These are phyloP conservation scores for Synanthedon tipuliformis DNA, from an alignment of 2,888 invertebrate species.

Conservation along the genomic window DNA sequence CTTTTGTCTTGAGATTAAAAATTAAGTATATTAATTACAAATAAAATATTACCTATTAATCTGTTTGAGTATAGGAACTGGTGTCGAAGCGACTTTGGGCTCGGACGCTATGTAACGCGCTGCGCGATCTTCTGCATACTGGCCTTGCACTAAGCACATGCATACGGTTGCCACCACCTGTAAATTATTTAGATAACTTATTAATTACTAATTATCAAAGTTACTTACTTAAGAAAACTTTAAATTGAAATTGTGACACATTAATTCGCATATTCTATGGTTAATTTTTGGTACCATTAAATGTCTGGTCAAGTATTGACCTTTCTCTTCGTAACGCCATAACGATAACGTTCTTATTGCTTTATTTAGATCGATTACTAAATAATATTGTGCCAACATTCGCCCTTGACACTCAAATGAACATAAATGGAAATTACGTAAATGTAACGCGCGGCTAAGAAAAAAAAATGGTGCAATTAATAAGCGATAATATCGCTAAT, in stretches of 20 bases:
- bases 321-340: no score
- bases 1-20: no score
- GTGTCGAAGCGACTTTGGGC: slow-evolving; percentile 72
- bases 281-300: no score
- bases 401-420: slow-evolving; percentile 6
- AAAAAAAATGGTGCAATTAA: slow-evolving; percentile 1
- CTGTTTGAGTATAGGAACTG: slow-evolving; percentile 86
- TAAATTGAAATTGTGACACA: no score
- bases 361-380: slow-evolving; percentile 4
- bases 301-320: no score
- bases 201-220: no score
- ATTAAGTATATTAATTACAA: slow-evolving; percentile 7
- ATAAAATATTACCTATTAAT: slow-evolving; percentile 76
- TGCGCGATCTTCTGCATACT: slow-evolving; percentile 55
- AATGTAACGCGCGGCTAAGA: background rate
- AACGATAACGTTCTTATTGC: background rate
- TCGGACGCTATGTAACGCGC: slow-evolving; percentile 62
- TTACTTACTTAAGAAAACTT: no score
- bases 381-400: background rate
- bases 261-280: no score
- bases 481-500: background rate
- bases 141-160: slow-evolving; percentile 39
- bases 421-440: background rate
- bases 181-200: background rate
- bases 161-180: slow-evolving; percentile 24